Base-by-base conservation (phyloP, 2,113 vertebrate species). In the Polypterus senegalus region DNA sequence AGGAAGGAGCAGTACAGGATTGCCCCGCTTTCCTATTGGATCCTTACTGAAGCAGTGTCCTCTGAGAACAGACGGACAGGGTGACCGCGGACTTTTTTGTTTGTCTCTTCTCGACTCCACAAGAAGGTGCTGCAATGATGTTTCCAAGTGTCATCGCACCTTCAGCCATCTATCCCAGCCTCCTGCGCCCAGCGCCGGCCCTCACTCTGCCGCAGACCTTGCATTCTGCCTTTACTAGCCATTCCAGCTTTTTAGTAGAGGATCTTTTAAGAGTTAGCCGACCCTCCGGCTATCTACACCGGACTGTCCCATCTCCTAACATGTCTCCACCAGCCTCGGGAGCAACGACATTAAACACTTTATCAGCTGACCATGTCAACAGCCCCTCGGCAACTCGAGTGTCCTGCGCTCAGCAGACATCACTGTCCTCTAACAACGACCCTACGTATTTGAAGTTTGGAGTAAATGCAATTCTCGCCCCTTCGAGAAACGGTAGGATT, bases 391-490 rank as follows among this genome's bases (percentile, higher is more conserved):
- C 71, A 10, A 71, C 71, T 48, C 73, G 80, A 55, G 79, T 78
- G 6, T 78, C 83, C 45, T 79, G 84, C 61, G 84, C 88, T 27
- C 70, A 78, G 0, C 84, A 76, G 66, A 74, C 77, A 46, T 68
- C 78, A 11, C 47, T 76, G 74, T 67, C 81, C 60, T 44, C 65
- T 58, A 67, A 66, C 71, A 60, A 55, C 64, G 87, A 92, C 43
- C 75, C 93, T 27, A 87, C 81, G 49, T 92, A 85, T 76, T 85
- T 98, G 2, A 99, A 99, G 81, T 99, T 98, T 63, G 96, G 93
- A 27, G 94, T 98, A 67, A 93, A 92, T 49, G 91, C 95, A 66
- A 99, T 99, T 58, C 91, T 99, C 56, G 89, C 94, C 4, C 93
- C 92, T 1, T 67, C 88, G 4, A 86, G 89, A 57, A 75, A 79